Conservation (phyloP, 2,888 invertebrate genomes). For the Scrobipalpa costella region DNA sequence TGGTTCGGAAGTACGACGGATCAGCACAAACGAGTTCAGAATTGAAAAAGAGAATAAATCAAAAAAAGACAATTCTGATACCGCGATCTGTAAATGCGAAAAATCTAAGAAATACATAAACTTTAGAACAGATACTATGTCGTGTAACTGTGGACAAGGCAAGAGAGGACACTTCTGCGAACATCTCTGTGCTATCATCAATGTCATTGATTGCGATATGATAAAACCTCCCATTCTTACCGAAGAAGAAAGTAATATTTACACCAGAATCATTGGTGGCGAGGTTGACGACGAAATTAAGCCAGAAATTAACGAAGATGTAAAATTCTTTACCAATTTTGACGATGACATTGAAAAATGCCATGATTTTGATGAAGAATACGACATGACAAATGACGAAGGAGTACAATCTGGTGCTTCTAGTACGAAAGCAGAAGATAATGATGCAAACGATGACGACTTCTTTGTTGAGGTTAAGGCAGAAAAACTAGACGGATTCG, state of each 20-base stretch:
- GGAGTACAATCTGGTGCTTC: constrained; percentile 12
- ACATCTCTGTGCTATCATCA: constrained; percentile 43
- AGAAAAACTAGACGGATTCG: constrained; percentile 29
- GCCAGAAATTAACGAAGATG: constrained; percentile 19
- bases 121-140: constrained; percentile 43
- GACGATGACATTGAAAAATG: neutral
- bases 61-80: no score
- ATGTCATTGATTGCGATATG: constrained; percentile 32
- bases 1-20: constrained; percentile 29
- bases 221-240: constrained; percentile 30
- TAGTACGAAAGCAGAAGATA: constrained; percentile 18
- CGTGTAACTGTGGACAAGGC: constrained; percentile 45
- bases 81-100: no score
- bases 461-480: constrained; percentile 33
- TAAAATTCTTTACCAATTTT: no score
- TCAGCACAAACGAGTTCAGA: constrained; percentile 33
- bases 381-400: neutral
- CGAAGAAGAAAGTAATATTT: constrained; percentile 32
- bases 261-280: constrained; percentile 37
- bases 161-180: constrained; percentile 43
- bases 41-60: constrained; percentile 25
- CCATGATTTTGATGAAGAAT: neutral
- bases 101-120: constrained; percentile 28
- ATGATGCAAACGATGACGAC: constrained; percentile 26
- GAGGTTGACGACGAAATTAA: constrained; percentile 26